Evolutionary conservation across 2,888 invertebrate genomes (phyloP), one percentile per base, ranked within the genome.

Genomic region (Aphodius sticticus): DNA sequence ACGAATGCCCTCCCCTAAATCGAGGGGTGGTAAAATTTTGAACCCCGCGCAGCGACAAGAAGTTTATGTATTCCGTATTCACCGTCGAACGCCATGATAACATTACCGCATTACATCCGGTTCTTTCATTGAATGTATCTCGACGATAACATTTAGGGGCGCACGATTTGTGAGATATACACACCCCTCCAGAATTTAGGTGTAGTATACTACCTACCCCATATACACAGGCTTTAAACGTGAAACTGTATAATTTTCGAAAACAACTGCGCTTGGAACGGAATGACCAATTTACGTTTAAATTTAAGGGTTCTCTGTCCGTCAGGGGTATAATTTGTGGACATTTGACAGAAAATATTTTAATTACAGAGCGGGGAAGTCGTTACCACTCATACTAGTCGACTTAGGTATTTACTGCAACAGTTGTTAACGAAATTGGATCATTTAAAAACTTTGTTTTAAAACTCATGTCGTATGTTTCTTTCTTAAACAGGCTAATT

Each of bases 241-340:
- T 53, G 53, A 53, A 53, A 53, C 53, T 53, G 53, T 53, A 53
- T 53, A 53, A 53, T 53, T 53, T 53, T 53, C 53, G 53, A 53
- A 53, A 53, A 53, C 53, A 53, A 53, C 53, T 53, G 53, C 53
- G 53, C 53, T 12, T 12, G 53, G 12, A 53, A 53, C 12, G 53
- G 53, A 53, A 53, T 53, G 2, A 53, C 53, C 53, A 53, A 53
- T 53, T 53, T 53, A 53, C 53, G 9, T 53, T 53, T 53, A 53
- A 53, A 53, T 53, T 53, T 53, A 53, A 53, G 53, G 53, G 53
- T 53, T 53, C 53, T 53, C 53, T 12, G 53, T 53, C 12, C 53
- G 7, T 53, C 12, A 53, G 53, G 53, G 53, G 53, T 53, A 53
- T 53, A 53, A 53, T 53, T 53, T 53, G 53, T 53, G 53, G 7